These are phyloP conservation scores for Flexamia atlantica DNA, from an alignment of 2,888 invertebrate species.

Conservation along the genomic window DNA sequence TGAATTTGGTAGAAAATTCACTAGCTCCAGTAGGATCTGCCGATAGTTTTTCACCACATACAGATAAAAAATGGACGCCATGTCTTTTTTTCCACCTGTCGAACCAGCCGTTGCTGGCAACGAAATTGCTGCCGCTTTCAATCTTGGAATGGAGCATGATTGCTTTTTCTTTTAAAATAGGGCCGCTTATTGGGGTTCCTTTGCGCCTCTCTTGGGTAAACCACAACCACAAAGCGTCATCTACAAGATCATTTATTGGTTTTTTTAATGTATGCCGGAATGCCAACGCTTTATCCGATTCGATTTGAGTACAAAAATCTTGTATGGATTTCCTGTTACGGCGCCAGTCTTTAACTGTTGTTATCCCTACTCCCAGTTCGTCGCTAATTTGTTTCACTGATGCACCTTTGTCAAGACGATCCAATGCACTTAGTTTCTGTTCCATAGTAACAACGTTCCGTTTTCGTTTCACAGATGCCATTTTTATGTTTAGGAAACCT, in stretches of 20 bases:
- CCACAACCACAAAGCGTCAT: constrained; percentile 63
- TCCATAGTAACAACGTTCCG: neutral
- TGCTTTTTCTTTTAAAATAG: constrained; percentile 66
- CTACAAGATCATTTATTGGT: constrained; percentile 40
- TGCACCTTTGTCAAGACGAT: neutral
- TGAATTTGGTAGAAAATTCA: constrained; percentile 46
- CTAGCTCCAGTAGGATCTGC: constrained; percentile 59
- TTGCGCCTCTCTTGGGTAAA: constrained; percentile 63
- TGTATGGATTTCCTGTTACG: neutral
- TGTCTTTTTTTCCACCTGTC: constrained; percentile 64
- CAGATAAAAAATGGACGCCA: constrained; percentile 62
- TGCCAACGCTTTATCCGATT: neutral
- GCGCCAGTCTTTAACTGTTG: neutral
- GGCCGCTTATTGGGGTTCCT: constrained; percentile 64
- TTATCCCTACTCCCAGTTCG: neutral
- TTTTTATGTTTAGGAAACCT: too few relatives aligned
- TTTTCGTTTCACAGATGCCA: neutral
- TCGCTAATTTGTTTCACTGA: constrained; percentile 23
- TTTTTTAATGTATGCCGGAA: constrained; percentile 22
- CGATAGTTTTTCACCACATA: constrained; percentile 65
- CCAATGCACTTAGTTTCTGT: neutral
- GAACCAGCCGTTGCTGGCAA: constrained; percentile 66
- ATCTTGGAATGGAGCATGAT: constrained; percentile 64
- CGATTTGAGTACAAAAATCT: neutral
- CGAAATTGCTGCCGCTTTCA: constrained; percentile 57